Percentiles rank a stretch among this genome's conserved stretches.
Conservation (phyloP, 2,113 vertebrate genomes). For the Engystomops pustulosus region DNA sequence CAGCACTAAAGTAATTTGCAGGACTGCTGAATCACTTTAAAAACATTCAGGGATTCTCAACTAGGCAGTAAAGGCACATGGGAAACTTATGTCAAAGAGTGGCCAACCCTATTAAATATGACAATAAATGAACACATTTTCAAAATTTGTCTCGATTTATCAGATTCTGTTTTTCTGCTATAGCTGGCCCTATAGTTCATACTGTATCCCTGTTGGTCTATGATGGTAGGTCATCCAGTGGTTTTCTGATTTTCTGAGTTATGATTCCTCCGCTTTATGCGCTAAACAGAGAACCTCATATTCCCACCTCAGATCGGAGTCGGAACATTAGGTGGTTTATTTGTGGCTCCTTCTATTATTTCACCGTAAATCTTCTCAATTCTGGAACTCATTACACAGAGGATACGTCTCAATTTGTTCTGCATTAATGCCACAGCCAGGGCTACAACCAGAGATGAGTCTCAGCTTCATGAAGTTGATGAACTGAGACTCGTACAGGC, state of each 20-base stretch:
- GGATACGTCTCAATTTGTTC: slow-evolving; percentile 92
- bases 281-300: slow-evolving; percentile 8
- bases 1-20: too few species aligned
- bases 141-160: too few species aligned
- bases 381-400: slow-evolving; percentile 85
- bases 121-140: too few species aligned
- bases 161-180: too few species aligned
- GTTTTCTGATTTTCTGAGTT: neutral
- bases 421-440: slow-evolving; percentile 76
- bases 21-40: too few species aligned
- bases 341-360: slow-evolving; percentile 70
- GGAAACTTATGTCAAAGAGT: too few species aligned
- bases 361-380: slow-evolving; percentile 78
- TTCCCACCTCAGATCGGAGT: slow-evolving; percentile 40
- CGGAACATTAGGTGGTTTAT: slow-evolving; percentile 57
- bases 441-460: slow-evolving; percentile 72
- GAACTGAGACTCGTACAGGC: slow-evolving; percentile 72
- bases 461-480: slow-evolving; percentile 78
- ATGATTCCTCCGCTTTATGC: slow-evolving; percentile 16
- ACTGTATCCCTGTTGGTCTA: too few species aligned
- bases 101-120: too few species aligned
- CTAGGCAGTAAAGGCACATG: too few species aligned
- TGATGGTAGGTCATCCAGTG: neutral
- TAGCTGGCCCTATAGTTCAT: too few species aligned
- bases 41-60: too few species aligned